Conservation (phyloP, 2,888 invertebrate species). For the Pristionchus entomophagus region DNA sequence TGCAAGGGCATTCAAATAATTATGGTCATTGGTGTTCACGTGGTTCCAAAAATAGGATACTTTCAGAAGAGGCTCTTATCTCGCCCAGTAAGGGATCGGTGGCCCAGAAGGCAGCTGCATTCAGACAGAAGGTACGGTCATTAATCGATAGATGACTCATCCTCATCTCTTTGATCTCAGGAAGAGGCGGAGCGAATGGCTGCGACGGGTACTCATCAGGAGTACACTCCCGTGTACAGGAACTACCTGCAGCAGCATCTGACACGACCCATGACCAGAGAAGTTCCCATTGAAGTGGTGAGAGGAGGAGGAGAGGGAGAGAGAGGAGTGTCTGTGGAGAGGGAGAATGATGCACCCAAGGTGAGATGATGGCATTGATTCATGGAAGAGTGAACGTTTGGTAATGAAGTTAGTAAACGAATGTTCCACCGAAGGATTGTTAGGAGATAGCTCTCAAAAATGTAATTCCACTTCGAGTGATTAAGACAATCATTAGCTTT, state of each 20-base stretch:
- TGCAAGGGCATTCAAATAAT: not conserved
- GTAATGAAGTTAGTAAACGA: no score
- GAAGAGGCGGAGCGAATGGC: constrained; percentile 5
- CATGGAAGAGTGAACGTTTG: no score
- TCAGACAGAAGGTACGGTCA: constrained; percentile 22
- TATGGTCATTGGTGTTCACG: no score
- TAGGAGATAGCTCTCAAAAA: not conserved
- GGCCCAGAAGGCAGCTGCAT: constrained; percentile 20
- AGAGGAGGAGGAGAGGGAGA: not conserved
- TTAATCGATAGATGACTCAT: not conserved
- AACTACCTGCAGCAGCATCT: not conserved
- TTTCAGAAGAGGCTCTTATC: not conserved
- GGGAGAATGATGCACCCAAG: not conserved
- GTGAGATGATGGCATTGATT: not conserved
- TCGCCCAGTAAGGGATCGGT: constrained; percentile 14
- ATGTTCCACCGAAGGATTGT: no score
- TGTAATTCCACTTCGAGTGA: no score
- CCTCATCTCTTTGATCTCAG: no score
- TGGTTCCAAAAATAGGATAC: no score
- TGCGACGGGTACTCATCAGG: not conserved
- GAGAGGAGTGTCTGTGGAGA: not conserved
- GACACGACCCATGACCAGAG: not conserved
- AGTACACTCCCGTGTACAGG: not conserved
- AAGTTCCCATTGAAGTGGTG: not conserved
- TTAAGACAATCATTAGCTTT: no score